Percentiles rank a stretch among this genome's conserved stretches.
These are phyloP conservation scores for Caenorhabditis remanei DNA, from an alignment of 1,140 invertebrate genomes.

Conservation along the genomic window DNA sequence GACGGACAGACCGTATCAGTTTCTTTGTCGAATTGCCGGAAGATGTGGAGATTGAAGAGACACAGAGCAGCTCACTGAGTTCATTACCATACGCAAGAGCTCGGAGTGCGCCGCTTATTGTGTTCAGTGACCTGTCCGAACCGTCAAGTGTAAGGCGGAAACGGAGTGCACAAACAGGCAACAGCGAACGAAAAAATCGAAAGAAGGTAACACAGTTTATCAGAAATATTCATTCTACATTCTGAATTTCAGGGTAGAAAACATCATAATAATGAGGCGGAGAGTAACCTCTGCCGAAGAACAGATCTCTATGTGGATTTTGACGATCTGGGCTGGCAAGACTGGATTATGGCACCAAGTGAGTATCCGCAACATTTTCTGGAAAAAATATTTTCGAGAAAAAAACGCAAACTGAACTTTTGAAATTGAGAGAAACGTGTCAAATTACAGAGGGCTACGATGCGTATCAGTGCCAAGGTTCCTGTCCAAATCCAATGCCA, in stretches of 20 bases:
- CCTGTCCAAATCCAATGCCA: slow-evolving; percentile 91
- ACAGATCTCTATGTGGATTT: slow-evolving; percentile 95
- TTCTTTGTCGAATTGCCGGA: slow-evolving; percentile 59
- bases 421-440: background rate
- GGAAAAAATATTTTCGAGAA: slow-evolving; percentile 7
- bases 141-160: slow-evolving; percentile 51
- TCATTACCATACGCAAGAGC: slow-evolving; percentile 25
- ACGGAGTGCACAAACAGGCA: slow-evolving; percentile 63
- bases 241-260: slow-evolving; percentile 55
- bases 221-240: slow-evolving; percentile 32
- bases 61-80: slow-evolving; percentile 51
- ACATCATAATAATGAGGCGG: slow-evolving; percentile 56
- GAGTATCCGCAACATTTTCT: slow-evolving; percentile 28
- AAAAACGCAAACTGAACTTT: slow-evolving; percentile 2
- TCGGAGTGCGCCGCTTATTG: slow-evolving; percentile 60
- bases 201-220: slow-evolving; percentile 40
- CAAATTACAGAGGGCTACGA: slow-evolving; percentile 85
- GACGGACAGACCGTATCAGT: slow-evolving; percentile 33
- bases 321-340: slow-evolving; percentile 94
- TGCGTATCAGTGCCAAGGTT: slow-evolving; percentile 93
- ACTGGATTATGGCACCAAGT: slow-evolving; percentile 98
- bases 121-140: slow-evolving; percentile 55
- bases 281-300: slow-evolving; percentile 83
- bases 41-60: slow-evolving; percentile 41
- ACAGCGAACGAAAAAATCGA: slow-evolving; percentile 39